phyloP scores from a whole-genome alignment of 1,140 invertebrate species.

The Achatina immaculata region DNA sequence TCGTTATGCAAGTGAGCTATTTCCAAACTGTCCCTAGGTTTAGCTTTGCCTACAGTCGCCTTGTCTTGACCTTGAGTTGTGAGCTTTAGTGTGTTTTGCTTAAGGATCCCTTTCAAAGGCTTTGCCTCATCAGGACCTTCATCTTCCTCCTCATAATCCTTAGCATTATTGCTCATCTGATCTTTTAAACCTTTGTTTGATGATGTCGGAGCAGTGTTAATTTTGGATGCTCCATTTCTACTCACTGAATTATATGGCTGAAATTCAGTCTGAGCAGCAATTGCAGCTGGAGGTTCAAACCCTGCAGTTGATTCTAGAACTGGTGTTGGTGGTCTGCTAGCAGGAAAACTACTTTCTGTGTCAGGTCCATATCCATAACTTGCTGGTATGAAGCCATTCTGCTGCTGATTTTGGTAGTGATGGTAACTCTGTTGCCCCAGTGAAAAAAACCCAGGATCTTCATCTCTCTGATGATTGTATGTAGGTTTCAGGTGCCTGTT shows the following conservation, averaged over 20 bases:
- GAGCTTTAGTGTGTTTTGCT: neutral
- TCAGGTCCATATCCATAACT: neutral
- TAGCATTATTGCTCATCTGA: neutral
- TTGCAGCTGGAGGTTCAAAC: neutral
- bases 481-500: no score
- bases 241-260: neutral
- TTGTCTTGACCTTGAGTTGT: neutral
- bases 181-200: neutral
- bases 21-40: constrained; percentile 27
- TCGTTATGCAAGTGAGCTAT: constrained; percentile 30
- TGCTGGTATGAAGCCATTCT: neutral
- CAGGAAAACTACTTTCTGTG: neutral
- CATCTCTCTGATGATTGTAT: no score
- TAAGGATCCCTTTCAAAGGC: constrained; percentile 22
- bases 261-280: neutral
- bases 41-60: neutral
- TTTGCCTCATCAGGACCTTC: neutral
- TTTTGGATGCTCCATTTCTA: neutral
- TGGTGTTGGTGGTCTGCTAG: neutral
- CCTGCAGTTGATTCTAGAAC: neutral
- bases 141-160: neutral
- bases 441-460: neutral
- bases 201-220: neutral
- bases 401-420: neutral
- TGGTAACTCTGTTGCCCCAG: neutral